Conservation (phyloP, 2,888 invertebrate species). For the Clanis bilineata region DNA sequence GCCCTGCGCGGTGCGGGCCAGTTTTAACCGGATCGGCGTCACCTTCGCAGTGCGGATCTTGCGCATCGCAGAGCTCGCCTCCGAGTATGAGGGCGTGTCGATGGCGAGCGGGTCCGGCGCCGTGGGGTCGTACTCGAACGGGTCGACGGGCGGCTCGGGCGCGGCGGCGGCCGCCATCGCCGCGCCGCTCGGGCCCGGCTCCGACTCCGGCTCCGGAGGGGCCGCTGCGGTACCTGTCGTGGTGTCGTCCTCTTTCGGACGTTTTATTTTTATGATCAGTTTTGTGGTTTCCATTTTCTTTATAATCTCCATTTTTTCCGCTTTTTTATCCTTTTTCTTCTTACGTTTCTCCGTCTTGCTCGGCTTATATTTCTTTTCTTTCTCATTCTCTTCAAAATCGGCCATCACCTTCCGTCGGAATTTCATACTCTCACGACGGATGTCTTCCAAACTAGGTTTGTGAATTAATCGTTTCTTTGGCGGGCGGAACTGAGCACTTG, state of each 20-base stretch:
- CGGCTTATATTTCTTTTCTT: constrained; percentile 70
- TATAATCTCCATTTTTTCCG: constrained; percentile 76
- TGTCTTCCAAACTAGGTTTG: constrained; percentile 89
- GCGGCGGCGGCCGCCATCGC: constrained; percentile 51
- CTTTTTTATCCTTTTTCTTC: constrained; percentile 80
- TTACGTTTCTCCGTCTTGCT: constrained; percentile 69
- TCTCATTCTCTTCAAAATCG: constrained; percentile 88
- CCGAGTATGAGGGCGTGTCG: constrained; percentile 67
- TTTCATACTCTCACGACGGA: constrained; percentile 93
- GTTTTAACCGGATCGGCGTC: constrained; percentile 91
- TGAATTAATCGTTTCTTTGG: constrained; percentile 89
- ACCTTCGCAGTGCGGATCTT: constrained; percentile 85
- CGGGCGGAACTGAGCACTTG: constrained; percentile 83
- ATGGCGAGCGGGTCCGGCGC: constrained; percentile 73
- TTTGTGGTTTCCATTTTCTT: constrained; percentile 85
- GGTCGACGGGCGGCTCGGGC: constrained; percentile 61
- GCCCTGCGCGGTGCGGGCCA: constrained; percentile 91
- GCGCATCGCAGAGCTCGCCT: constrained; percentile 69
- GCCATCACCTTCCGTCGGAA: constrained; percentile 92
- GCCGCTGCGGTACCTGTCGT: constrained; percentile 46
- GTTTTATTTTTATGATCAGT: constrained; percentile 88
- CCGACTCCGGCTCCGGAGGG: constrained; percentile 47
- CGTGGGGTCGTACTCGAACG: constrained; percentile 73
- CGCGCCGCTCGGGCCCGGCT: constrained; percentile 32
- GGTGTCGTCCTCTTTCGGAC: constrained; percentile 66